These are phyloP conservation scores for Barypeithes pellucidus DNA, from an alignment of 2,888 invertebrate genomes.

Conservation along the genomic window DNA sequence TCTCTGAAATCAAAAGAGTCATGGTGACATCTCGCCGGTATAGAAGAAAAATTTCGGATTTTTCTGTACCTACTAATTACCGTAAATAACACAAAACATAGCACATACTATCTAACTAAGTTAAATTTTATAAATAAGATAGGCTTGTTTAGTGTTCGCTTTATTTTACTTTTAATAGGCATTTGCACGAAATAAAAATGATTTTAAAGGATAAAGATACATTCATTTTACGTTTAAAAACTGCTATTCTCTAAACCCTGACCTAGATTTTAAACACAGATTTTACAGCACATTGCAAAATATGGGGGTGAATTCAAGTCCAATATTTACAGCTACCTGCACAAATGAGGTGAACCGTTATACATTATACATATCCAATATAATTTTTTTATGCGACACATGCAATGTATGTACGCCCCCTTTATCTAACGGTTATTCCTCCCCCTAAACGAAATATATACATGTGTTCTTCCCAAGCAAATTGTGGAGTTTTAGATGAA, in stretches of 20 bases:
- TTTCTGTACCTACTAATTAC: too few species aligned
- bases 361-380: constrained; percentile 22
- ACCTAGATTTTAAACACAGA: constrained; percentile 38
- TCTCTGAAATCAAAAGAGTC: too few species aligned
- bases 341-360: constrained; percentile 51
- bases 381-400: constrained; percentile 34
- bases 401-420: constrained; percentile 34
- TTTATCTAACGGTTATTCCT: constrained; percentile 46
- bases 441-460: constrained; percentile 16
- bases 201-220: background rate
- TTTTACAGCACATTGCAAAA: constrained; percentile 44
- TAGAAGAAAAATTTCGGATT: too few species aligned
- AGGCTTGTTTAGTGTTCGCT: too few species aligned
- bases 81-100: too few species aligned
- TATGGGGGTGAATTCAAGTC: constrained; percentile 49
- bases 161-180: background rate
- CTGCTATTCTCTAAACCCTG: constrained; percentile 4
- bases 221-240: background rate
- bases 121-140: too few species aligned
- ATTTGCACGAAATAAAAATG: background rate
- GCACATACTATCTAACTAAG: too few species aligned
- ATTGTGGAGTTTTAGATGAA: constrained; percentile 22
- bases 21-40: too few species aligned
- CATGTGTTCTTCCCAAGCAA: constrained; percentile 23
- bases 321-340: constrained; percentile 53